Conservation (phyloP, 2,113 vertebrate genomes). For the Nibea coibor region DNA sequence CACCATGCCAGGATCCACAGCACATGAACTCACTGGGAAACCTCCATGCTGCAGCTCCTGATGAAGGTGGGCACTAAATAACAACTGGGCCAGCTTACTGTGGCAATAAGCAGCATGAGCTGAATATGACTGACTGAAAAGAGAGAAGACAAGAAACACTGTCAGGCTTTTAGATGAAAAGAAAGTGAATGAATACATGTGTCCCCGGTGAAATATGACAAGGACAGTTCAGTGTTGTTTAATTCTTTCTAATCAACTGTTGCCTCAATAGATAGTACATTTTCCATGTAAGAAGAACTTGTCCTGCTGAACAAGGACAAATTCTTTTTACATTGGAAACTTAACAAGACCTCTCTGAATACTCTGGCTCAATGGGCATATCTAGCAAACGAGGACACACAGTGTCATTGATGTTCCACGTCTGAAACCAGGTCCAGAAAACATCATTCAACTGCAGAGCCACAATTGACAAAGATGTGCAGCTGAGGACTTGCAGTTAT, state of each 20-base stretch:
- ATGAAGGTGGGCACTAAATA: conserved; percentile 90
- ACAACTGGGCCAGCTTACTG: conserved; percentile 93
- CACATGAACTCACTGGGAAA: conserved; percentile 86
- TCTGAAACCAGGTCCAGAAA: not conserved
- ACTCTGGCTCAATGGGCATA: not conserved
- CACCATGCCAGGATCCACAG: conserved; percentile 93
- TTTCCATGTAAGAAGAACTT: not conserved
- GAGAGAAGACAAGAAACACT: conserved; percentile 8
- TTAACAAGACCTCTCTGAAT: not conserved
- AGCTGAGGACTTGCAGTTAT: not conserved
- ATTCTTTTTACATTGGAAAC: not conserved
- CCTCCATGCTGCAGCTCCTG: conserved; percentile 81
- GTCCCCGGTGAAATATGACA: not conserved
- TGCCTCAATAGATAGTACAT: not conserved
- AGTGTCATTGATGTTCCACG: not conserved
- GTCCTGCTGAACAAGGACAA: not conserved
- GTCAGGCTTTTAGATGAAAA: not conserved
- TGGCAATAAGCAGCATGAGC: conserved; percentile 89
- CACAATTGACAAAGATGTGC: not conserved
- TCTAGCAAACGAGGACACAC: not conserved
- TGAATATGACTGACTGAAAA: conserved; percentile 85
- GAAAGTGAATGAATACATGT: not conserved
- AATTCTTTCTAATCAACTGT: not conserved
- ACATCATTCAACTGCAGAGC: not conserved
- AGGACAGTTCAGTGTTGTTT: not conserved